Base-by-base conservation (phyloP, 1,140 invertebrate species). In the Zaprionus davidi region DNA sequence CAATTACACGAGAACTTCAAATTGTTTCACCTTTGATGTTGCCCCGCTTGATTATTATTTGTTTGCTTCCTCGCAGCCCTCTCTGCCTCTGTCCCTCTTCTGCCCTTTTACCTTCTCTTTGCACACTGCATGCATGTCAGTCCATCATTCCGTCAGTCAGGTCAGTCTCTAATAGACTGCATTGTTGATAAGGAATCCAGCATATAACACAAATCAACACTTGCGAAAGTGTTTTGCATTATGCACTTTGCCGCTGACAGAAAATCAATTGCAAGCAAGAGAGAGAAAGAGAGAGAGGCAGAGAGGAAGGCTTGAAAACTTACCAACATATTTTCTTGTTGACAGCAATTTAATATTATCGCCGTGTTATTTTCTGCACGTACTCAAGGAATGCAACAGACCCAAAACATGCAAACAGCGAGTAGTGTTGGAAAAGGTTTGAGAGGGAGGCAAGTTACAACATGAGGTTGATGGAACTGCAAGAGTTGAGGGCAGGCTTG, bases 301-400 rank as follows among this genome's bases (percentile, higher is more conserved):
- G 38, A 3, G 6, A 17, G 31, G 20, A 13, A n/a, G 34, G 38
- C 24, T 2, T 44, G 49, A 82, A 77, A 83, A 88, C 79, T 76
- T 82, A 90, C 84, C 78, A 90, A 90, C 84, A 84, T 88, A 88
- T 90, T 90, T 88, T 90, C 74, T 44, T 88, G 84, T 88, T 88
- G 84, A 88, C 84, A 88, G 84, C 84, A 88, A 88, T 90, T 88
- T 88, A 88, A 88, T 88, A 88, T 87, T 87, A 87, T 88, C 85
- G 85, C 76, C 78, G 76, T 80, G 81, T 86, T 86, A 86, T 86
- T 86, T 86, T 88, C 84, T 86, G 83, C 83, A 86, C 84, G 84
- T 78, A 81, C 46, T 66, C 24, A 77, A 57, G 74, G 57, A 49
- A 71, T 71, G 69, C 69, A 57, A 65, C 60, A 64, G 60, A 71